phyloP scores from a whole-genome alignment of 1,140 invertebrate species.

The Bombus waltoni region DNA sequence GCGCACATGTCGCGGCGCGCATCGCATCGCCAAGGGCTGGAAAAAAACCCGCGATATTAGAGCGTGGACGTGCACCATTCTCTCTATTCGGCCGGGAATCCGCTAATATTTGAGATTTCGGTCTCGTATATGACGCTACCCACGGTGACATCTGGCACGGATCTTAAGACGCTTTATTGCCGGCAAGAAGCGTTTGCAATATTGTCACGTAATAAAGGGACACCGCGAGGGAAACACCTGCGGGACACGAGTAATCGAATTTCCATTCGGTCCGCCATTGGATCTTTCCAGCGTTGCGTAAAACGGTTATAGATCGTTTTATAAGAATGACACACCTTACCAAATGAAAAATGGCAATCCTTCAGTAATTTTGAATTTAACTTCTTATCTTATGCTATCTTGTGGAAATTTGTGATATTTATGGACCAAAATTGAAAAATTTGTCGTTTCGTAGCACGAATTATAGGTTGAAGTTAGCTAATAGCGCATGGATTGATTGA shows the following conservation, averaged over 20 bases:
- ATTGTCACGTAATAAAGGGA: slow-evolving; percentile 71
- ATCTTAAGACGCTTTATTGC: slow-evolving; percentile 71
- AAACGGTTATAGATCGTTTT: slow-evolving; percentile 3
- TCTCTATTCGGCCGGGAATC: slow-evolving; percentile 42
- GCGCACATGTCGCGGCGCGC: slow-evolving; percentile 63
- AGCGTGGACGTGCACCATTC: slow-evolving; percentile 45
- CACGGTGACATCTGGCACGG: slow-evolving; percentile 70
- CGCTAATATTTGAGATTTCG: slow-evolving; percentile 74
- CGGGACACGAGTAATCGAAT: slow-evolving; percentile 44
- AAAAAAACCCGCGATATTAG: slow-evolving; percentile 60
- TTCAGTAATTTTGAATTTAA: not conserved
- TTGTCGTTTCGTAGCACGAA: no score
- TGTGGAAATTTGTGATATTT: not conserved
- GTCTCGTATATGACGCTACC: slow-evolving; percentile 66
- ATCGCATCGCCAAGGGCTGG: slow-evolving; percentile 35
- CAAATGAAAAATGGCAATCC: not conserved
- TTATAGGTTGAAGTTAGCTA: no score
- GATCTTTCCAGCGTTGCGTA: not conserved
- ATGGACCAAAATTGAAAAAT: no score
- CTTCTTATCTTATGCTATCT: not conserved
- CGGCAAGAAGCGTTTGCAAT: slow-evolving; percentile 62
- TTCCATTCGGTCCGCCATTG: slow-evolving; percentile 17
- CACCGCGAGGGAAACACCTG: slow-evolving; percentile 41
- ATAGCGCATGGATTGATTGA: no score
- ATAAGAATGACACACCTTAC: not conserved